Evolutionary conservation across 2,888 invertebrate species (phyloP).

Genomic region (Anoncus sp.): DNA sequence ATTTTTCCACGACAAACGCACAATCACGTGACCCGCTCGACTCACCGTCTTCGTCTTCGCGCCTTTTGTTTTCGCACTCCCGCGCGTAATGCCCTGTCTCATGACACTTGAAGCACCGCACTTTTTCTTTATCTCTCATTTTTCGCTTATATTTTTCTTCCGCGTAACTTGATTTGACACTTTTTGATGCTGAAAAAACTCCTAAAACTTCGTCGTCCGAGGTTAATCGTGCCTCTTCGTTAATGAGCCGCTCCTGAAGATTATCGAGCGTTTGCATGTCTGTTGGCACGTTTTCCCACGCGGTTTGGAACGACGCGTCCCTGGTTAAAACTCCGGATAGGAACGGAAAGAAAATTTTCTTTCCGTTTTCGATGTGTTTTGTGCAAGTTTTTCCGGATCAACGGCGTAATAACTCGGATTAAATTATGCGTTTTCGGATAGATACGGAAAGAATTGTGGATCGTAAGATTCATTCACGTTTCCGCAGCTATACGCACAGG

Average conservation of each 20-base stretch:
- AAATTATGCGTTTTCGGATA: too few relatives aligned
- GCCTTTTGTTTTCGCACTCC: conserved; percentile 29
- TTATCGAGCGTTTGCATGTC: background rate
- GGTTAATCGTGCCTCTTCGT: background rate
- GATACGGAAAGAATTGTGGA: too few relatives aligned
- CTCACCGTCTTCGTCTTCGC: background rate
- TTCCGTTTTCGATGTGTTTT: too few relatives aligned
- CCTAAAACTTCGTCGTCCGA: background rate
- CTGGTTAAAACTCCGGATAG: too few relatives aligned
- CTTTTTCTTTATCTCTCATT: background rate
- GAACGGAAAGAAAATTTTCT: too few relatives aligned
- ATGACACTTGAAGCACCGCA: conserved; percentile 16
- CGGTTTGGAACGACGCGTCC: too few relatives aligned
- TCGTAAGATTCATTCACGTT: too few relatives aligned
- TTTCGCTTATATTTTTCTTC: background rate
- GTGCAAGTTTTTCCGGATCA: too few relatives aligned
- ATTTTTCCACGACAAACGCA: conserved; percentile 42
- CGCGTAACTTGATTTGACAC: background rate
- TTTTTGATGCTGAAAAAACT: background rate
- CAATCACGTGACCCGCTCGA: conserved; percentile 8
- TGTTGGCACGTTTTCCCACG: background rate
- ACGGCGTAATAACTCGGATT: too few relatives aligned
- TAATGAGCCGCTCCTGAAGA: background rate
- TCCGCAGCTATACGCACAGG: too few relatives aligned
- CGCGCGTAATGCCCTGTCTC: conserved; percentile 37